phyloP scores from a whole-genome alignment of 2,113 vertebrate genomes.

The Phycodurus eques region DNA sequence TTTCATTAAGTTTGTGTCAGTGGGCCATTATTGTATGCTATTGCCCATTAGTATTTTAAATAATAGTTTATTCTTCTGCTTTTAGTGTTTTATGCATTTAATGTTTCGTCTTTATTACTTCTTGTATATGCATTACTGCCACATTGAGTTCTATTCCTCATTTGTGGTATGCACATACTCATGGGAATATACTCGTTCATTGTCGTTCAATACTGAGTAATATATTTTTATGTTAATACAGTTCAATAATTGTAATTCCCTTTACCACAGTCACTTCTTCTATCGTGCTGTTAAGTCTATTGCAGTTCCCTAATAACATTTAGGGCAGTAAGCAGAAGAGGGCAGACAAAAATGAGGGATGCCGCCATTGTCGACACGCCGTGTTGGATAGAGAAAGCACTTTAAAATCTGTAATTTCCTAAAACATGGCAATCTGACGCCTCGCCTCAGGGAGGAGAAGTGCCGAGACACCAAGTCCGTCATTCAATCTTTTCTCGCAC shows the following conservation, averaged over 20 bases:
- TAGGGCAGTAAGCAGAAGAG: slow-evolving; percentile 11
- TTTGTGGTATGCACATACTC: too few relatives aligned
- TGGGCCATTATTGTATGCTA: too few relatives aligned
- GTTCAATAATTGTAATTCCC: background rate
- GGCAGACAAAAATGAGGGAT: slow-evolving; percentile 10
- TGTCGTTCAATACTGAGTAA: background rate
- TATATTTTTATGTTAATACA: background rate
- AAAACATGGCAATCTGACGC: slow-evolving; percentile 39
- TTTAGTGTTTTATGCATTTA: too few relatives aligned
- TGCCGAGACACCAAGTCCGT: slow-evolving; percentile 19
- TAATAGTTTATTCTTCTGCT: too few relatives aligned
- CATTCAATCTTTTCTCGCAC: slow-evolving; percentile 22
- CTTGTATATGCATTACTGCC: background rate
- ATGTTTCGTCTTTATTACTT: too few relatives aligned
- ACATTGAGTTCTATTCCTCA: background rate
- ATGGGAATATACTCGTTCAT: background rate
- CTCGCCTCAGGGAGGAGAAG: slow-evolving; percentile 40
- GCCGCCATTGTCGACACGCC: slow-evolving; percentile 33
- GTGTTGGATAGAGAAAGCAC: slow-evolving; percentile 38
- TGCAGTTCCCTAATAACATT: background rate
- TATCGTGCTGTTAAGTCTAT: background rate
- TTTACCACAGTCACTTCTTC: background rate
- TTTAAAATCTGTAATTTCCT: slow-evolving; percentile 32
- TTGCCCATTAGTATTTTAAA: too few relatives aligned
- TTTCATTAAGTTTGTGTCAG: background rate